phyloP scores from a whole-genome alignment of 2,888 invertebrate genomes.

The Oscheius sp. region DNA sequence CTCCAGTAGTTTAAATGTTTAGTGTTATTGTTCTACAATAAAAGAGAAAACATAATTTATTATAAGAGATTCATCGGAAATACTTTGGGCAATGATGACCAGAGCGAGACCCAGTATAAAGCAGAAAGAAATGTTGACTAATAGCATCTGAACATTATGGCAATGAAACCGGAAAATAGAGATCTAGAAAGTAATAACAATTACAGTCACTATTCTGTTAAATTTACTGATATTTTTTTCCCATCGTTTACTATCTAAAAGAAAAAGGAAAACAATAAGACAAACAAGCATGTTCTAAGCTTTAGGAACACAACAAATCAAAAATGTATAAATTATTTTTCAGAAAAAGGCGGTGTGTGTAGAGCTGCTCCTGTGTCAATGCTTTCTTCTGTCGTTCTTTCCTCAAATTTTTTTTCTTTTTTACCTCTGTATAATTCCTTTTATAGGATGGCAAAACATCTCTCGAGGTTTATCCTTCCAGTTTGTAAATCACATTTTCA shows the following conservation, averaged over 20 bases:
- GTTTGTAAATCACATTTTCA: no score
- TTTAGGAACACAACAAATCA: no score
- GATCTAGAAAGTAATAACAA: constrained; percentile 20
- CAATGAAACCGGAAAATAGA: constrained; percentile 4
- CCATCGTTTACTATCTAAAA: constrained; percentile 21
- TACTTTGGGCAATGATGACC: constrained; percentile 20
- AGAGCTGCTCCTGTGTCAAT: constrained; percentile 76
- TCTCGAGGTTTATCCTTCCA: constrained; percentile 83
- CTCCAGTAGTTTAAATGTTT: not conserved
- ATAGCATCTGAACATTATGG: constrained; percentile 19
- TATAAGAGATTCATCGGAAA: constrained; percentile 9
- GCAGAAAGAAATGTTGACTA: not conserved
- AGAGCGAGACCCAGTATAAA: constrained; percentile 25
- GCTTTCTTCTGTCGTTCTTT: constrained; percentile 88
- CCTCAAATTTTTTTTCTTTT: constrained; percentile 78
- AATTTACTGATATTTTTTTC: not conserved
- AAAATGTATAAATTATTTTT: no score
- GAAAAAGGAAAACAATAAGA: no score
- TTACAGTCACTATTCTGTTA: not conserved
- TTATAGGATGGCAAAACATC: constrained; percentile 58
- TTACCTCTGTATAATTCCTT: constrained; percentile 74
- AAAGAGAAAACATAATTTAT: not conserved
- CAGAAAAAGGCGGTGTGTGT: no score
- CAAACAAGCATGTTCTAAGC: no score
- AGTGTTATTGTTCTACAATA: not conserved